A percentile compares a stretch with the other conserved stretches of the same genome.
Evolutionary conservation across 2,113 vertebrate species (phyloP).

Genomic region (Cettia cetti): DNA sequence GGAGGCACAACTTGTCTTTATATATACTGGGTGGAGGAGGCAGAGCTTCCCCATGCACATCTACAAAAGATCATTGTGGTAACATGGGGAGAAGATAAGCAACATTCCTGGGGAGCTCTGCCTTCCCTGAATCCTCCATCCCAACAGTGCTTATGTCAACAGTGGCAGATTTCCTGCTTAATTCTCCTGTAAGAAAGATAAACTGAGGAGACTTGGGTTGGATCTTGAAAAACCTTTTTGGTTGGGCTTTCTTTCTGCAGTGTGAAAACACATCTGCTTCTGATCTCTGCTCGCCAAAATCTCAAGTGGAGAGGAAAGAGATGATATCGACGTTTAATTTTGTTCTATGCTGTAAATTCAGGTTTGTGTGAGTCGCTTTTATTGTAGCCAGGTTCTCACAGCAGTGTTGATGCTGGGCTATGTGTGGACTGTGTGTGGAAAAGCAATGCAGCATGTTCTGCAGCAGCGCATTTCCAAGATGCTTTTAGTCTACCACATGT

Average conservation of each 20-base stretch:
- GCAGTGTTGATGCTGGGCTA: neutral
- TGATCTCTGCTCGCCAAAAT: neutral
- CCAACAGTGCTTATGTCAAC: neutral
- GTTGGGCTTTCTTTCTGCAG: neutral
- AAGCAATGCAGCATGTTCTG: neutral
- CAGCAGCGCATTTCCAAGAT: neutral
- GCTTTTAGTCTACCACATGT: neutral
- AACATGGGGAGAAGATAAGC: neutral
- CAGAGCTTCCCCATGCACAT: neutral
- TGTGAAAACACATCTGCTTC: neutral
- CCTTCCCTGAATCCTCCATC: neutral
- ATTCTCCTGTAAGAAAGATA: neutral
- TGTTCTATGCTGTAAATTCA: neutral
- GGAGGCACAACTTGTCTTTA: neutral
- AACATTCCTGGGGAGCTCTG: neutral
- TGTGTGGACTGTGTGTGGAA: neutral
- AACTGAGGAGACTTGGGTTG: neutral
- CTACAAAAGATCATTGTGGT: neutral
- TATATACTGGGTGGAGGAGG: neutral
- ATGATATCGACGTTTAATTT: neutral
- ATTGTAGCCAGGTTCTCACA: neutral
- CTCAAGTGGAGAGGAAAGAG: neutral
- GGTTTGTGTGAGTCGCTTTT: neutral
- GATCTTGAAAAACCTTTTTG: neutral
- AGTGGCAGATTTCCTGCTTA: neutral